Base-by-base conservation (phyloP, 2,888 invertebrate genomes). In the Pristionchus fissidentatus region DNA sequence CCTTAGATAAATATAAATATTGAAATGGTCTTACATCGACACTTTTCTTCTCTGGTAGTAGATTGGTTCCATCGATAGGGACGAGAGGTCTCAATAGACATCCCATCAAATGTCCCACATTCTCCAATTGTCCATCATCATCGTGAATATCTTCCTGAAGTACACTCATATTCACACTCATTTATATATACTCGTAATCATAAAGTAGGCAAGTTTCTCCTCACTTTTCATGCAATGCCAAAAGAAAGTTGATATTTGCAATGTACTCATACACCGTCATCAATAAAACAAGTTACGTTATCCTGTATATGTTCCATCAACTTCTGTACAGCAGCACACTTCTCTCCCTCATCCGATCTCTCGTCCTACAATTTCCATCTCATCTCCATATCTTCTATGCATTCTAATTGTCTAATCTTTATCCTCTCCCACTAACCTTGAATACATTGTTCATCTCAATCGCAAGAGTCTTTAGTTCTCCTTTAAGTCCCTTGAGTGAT, bases 101-200 rank as follows among this genome's bases (percentile, higher is more conserved):
- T 26, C 66, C 70, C 32, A 82, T 10, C 22, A 70, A n/a, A 52
- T 70, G 66, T 5, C 82, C 82, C 66, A 70, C 15, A 10, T 10
- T 13, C 26, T 82, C 82, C 49, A 82, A 38, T 38, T 66, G 70
- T 32, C 29, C 8, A 3, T 82, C 82, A 49, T 82, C 82, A 4
- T 82, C 82, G n/a, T 82, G 82, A 1, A 70, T 7, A 32, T 82
- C 82, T 26, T 82, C 82, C 82, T 82, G 15, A 38, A 38, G 1
- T 7, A 35, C 10, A 15, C 1, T 7, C 22, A 29, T n/a, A 35
- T n/a, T 57, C 10, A 32, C 13, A 26, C 55, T n/a, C n/a, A n/a
- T n/a, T n/a, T 15, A 32, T 78, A 41, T 29, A 26, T n/a, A 43
- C 26, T 75, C 46, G 13, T 15, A 60, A 15, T 26, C 60, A 60